Evolutionary conservation across 2,113 vertebrate genomes (phyloP).

Genomic region (Platycercus adscitus): DNA sequence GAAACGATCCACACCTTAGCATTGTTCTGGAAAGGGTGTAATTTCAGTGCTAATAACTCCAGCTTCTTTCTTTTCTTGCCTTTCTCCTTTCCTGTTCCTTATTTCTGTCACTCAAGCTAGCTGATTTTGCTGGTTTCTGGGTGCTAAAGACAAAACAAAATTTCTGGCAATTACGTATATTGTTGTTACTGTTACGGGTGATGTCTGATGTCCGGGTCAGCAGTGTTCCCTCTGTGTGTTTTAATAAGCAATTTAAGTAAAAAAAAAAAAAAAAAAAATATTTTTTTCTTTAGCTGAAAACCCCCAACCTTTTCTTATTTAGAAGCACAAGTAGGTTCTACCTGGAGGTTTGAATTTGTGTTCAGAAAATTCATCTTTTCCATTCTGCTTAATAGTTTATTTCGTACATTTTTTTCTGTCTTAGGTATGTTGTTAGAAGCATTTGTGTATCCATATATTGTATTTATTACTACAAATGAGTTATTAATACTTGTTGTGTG

Average conservation of each 20-base stretch:
- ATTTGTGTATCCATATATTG: not conserved
- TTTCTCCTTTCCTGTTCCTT: not conserved
- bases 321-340: not conserved
- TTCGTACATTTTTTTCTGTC: not conserved
- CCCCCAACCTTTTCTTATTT: fast-evolving
- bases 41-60: not conserved
- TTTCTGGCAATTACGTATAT: not conserved
- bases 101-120: not conserved
- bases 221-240: not conserved
- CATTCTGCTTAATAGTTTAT: not conserved
- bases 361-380: not conserved
- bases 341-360: not conserved
- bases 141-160: not conserved
- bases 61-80: not conserved
- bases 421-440: not conserved
- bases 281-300: not conserved
- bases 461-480: not conserved
- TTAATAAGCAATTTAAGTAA: not conserved
- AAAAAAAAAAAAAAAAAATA: fast-evolving
- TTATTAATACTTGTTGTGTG: not conserved
- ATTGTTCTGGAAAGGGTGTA: not conserved
- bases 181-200: not conserved
- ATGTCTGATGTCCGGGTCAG: not conserved
- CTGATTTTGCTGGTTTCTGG: not conserved
- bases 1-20: not conserved